Evolutionary conservation across 2,113 vertebrate genomes (phyloP).

Genomic region (Chloropsis cyanopogon): DNA sequence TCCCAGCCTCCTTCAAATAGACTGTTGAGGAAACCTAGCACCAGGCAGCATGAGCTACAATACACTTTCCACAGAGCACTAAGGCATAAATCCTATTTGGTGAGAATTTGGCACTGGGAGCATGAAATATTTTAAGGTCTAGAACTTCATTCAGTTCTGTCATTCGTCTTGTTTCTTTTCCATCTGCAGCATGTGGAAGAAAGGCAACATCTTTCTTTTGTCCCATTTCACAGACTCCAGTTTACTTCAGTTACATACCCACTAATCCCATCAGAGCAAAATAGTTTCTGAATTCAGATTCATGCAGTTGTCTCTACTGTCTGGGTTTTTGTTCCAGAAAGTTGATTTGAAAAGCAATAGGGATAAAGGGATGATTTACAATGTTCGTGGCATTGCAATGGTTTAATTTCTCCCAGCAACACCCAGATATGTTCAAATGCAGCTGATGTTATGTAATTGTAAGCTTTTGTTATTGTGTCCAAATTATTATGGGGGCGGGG

Average conservation of each 20-base stretch:
- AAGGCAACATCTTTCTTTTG: not conserved
- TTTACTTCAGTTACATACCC: not conserved
- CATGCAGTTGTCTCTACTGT: not conserved
- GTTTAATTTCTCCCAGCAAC: not conserved
- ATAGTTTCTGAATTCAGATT: not conserved
- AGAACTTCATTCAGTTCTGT: not conserved
- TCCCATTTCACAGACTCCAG: not conserved
- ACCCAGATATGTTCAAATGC: not conserved
- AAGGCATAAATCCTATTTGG: not conserved
- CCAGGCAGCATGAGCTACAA: not conserved
- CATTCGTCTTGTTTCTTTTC: not conserved
- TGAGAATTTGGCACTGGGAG: not conserved
- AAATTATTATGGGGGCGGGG: fast-evolving
- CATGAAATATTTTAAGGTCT: not conserved
- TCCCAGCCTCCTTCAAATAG: not conserved
- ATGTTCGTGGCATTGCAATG: not conserved
- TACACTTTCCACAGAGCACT: not conserved
- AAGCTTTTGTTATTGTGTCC: not conserved
- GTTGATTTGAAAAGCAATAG: not conserved
- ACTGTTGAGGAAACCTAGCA: not conserved
- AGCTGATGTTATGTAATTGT: not conserved
- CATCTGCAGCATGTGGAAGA: not conserved
- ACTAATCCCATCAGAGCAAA: not conserved
- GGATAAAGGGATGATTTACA: not conserved
- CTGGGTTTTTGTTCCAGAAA: not conserved